A percentile compares a stretch with the other conserved stretches of the same genome.
phyloP scores from a whole-genome alignment of 1,140 invertebrate genomes.

The Nasonia longicornis region DNA sequence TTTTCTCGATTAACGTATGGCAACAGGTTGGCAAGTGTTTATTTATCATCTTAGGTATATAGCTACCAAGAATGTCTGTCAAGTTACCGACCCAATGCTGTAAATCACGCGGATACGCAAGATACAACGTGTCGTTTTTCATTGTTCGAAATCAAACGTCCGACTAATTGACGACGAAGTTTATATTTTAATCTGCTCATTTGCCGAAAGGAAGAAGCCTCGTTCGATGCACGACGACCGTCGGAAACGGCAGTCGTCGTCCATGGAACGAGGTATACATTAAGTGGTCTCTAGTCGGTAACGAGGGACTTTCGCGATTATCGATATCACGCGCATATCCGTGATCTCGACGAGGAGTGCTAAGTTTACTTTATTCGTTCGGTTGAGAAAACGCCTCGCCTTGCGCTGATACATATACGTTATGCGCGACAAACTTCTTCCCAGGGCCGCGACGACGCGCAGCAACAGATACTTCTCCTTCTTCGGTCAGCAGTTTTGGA shows the following conservation, averaged over 20 bases:
- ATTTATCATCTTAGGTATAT: neutral
- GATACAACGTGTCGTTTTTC: too few species aligned
- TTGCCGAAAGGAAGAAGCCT: neutral
- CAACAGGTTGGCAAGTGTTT: conserved; percentile 10
- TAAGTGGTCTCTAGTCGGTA: neutral
- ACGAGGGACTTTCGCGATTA: neutral
- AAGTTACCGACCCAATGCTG: neutral
- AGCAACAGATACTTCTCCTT: too few species aligned
- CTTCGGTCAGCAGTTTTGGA: too few species aligned
- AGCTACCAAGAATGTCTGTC: neutral
- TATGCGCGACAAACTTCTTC: neutral
- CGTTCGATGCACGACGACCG: too few species aligned
- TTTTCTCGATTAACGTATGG: neutral
- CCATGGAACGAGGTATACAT: neutral
- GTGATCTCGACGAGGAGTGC: neutral
- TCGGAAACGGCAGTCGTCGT: too few species aligned
- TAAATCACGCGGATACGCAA: too few species aligned
- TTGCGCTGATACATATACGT: neutral
- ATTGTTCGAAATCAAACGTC: too few species aligned
- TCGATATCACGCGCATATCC: neutral
- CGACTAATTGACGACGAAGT: too few species aligned
- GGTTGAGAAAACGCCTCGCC: neutral
- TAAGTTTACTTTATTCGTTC: neutral
- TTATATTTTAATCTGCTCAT: neutral
- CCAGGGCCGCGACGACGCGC: too few species aligned